Conservation (phyloP, 2,888 invertebrate genomes). For the Atethmia centrago region DNA sequence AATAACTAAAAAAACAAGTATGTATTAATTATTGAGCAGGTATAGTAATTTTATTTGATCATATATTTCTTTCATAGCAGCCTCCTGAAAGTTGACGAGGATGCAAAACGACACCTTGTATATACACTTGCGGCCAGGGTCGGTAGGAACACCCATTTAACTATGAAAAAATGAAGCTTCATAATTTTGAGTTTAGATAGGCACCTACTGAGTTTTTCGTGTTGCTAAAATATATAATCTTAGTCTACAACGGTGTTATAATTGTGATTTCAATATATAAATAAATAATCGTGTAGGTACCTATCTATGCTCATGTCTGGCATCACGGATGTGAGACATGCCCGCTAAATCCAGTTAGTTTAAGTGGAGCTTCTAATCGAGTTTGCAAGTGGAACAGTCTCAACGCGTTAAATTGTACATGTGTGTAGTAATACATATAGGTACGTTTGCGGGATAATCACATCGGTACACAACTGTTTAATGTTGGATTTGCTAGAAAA, state of each 20-base stretch:
- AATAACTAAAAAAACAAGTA: too few relatives aligned
- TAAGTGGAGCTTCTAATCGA: constrained; percentile 55
- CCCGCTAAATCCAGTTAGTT: constrained; percentile 48
- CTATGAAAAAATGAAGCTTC: constrained; percentile 6
- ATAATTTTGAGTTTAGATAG: neutral
- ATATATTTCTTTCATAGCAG: too few relatives aligned
- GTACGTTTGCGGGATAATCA: constrained; percentile 28
- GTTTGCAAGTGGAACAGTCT: constrained; percentile 53
- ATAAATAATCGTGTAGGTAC: too few relatives aligned
- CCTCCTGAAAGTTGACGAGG: too few relatives aligned
- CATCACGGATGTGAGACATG: constrained; percentile 27
- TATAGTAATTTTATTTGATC: too few relatives aligned
- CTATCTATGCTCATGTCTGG: too few relatives aligned
- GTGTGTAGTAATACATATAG: constrained; percentile 40
- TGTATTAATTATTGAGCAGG: too few relatives aligned
- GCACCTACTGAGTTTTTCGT: neutral
- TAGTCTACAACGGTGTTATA: too few relatives aligned
- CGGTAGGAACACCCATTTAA: neutral
- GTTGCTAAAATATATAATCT: neutral
- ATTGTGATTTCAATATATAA: too few relatives aligned
- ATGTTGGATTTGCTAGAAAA: neutral
- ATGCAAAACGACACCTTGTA: too few relatives aligned
- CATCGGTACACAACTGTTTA: constrained; percentile 21
- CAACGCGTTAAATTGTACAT: constrained; percentile 55
- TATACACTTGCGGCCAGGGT: neutral